Evolutionary conservation across 2,888 invertebrate genomes (phyloP).

Genomic region (Diaperis boleti): DNA sequence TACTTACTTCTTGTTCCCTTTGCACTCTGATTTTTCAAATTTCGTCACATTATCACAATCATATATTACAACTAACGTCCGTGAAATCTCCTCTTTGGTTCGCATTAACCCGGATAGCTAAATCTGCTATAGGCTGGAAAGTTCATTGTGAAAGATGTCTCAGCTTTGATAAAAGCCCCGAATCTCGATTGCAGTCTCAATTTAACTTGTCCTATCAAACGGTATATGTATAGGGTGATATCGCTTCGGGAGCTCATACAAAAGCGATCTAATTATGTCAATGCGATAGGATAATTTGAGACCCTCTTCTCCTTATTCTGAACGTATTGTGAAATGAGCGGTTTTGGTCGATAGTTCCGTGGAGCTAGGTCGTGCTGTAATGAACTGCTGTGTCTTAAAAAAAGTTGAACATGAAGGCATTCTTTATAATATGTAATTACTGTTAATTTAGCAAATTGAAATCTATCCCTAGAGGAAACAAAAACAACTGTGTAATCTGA

Average conservation of each 20-base stretch:
- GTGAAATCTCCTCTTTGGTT: conserved; percentile 8
- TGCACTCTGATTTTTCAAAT: too few relatives aligned
- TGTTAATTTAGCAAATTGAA: too few relatives aligned
- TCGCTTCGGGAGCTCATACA: conserved; percentile 7
- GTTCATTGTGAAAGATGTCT: conserved; percentile 11
- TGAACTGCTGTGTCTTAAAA: too few relatives aligned
- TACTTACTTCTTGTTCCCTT: too few relatives aligned
- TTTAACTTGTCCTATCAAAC: conserved; percentile 11
- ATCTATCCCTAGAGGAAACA: too few relatives aligned
- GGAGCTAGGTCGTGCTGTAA: too few relatives aligned
- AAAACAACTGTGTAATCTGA: too few relatives aligned
- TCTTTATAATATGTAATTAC: too few relatives aligned
- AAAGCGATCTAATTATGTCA: conserved; percentile 20
- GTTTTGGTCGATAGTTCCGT: not conserved
- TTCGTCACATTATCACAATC: conserved; percentile 15
- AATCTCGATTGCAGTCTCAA: conserved; percentile 5
- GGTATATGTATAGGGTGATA: conserved; percentile 11
- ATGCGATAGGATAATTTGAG: conserved; percentile 2
- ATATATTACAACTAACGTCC: conserved; percentile 16
- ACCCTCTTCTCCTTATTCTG: not conserved
- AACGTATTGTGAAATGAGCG: conserved; percentile 16
- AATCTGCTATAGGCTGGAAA: conserved; percentile 8
- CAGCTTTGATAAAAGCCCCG: conserved; percentile 7
- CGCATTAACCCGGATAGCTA: conserved; percentile 17
- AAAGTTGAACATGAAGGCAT: too few relatives aligned